Evolutionary conservation across 2,113 vertebrate genomes (phyloP).

Genomic region (Rostratula benghalensis): DNA sequence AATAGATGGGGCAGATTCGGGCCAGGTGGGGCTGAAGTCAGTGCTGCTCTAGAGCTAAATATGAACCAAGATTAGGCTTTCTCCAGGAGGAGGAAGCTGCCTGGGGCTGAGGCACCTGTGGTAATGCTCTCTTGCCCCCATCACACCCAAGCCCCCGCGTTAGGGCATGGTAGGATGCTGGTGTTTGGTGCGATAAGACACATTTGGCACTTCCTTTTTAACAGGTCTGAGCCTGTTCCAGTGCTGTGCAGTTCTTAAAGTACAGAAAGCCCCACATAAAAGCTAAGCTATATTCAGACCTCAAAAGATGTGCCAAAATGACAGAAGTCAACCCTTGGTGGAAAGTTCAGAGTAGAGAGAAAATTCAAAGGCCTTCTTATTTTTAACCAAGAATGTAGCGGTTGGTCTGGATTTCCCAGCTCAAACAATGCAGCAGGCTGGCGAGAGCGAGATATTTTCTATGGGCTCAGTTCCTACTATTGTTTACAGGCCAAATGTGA

Average conservation of each 20-base stretch:
- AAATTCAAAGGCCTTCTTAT: slow-evolving; percentile 47
- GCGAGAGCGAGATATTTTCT: slow-evolving; percentile 27
- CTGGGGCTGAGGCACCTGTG: neutral
- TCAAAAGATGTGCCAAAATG: slow-evolving; percentile 26
- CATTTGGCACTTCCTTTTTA: neutral
- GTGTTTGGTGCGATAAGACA: neutral
- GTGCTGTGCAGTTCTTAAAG: neutral
- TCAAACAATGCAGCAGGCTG: slow-evolving; percentile 59
- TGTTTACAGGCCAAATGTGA: slow-evolving; percentile 65
- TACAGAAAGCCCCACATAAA: neutral
- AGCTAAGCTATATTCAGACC: neutral
- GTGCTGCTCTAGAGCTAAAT: neutral
- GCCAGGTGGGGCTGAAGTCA: neutral
- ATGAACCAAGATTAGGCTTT: neutral
- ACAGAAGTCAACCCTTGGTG: neutral
- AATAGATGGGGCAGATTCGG: neutral
- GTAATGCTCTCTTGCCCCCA: neutral
- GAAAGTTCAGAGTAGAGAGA: slow-evolving; percentile 37
- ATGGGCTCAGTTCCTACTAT: slow-evolving; percentile 70
- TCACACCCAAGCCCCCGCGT: neutral
- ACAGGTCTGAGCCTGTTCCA: neutral
- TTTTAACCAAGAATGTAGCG: slow-evolving; percentile 34
- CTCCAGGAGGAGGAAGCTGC: neutral
- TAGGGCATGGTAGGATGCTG: neutral
- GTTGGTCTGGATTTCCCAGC: slow-evolving; percentile 49